phyloP scores from a whole-genome alignment of 2,113 vertebrate genomes.

The Pterocles burchelli region DNA sequence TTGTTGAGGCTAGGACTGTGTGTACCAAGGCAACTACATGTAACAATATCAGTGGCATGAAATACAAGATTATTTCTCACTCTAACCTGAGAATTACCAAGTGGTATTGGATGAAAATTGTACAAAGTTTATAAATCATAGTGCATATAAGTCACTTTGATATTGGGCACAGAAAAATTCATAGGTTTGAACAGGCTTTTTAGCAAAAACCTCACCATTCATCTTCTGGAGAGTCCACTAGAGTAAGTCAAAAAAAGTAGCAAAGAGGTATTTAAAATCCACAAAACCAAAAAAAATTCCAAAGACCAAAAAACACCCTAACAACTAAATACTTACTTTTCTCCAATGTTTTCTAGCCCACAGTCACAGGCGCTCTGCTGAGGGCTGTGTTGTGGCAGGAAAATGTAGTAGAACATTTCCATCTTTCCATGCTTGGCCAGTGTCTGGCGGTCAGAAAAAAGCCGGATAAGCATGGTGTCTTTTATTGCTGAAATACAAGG shows the following conservation, averaged over 20 bases:
- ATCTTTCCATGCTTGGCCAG: background rate
- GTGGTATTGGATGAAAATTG: background rate
- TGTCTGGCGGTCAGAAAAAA: background rate
- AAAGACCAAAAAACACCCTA: background rate
- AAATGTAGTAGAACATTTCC: background rate
- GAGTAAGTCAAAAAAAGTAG: background rate
- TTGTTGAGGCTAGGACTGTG: background rate
- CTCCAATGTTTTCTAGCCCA: background rate
- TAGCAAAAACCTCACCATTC: background rate
- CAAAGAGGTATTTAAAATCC: background rate
- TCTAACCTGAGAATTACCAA: background rate
- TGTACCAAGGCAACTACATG: background rate
- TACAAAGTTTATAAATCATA: background rate
- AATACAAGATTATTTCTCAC: background rate
- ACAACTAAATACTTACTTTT: background rate
- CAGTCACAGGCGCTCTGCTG: accelerated
- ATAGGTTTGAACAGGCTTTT: background rate
- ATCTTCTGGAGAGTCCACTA: background rate
- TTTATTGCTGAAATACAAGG: background rate
- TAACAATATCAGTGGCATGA: background rate
- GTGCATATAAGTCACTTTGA: background rate
- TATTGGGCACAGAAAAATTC: background rate
- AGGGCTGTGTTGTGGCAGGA: background rate
- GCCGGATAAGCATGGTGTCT: accelerated
- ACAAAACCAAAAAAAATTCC: background rate